Evolutionary conservation across 2,113 vertebrate species (phyloP).

Genomic region (Tichodroma muraria): DNA sequence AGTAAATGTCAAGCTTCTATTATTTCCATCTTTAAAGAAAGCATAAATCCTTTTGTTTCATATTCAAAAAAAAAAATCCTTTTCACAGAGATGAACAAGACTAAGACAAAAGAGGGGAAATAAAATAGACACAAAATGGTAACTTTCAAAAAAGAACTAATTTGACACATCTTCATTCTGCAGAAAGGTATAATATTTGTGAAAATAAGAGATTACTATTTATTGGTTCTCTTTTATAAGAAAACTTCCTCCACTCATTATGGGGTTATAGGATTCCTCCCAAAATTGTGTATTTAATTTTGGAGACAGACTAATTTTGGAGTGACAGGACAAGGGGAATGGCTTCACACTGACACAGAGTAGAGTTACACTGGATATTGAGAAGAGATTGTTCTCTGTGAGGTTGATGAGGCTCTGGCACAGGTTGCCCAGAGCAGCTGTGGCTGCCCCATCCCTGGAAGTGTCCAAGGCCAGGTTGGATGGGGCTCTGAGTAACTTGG

Average conservation of each 20-base stretch:
- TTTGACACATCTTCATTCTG: background rate
- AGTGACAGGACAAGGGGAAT: background rate
- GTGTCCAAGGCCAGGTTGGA: fast-evolving
- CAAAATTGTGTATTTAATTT: background rate
- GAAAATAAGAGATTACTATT: background rate
- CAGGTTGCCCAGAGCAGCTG: background rate
- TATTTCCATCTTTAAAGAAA: background rate
- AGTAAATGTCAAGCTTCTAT: background rate
- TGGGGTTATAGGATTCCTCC: background rate
- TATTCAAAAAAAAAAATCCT: background rate
- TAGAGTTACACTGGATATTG: fast-evolving
- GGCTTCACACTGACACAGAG: background rate
- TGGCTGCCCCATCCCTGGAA: background rate
- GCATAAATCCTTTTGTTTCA: background rate
- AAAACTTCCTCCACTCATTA: background rate
- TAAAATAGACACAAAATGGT: background rate
- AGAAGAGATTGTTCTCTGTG: background rate
- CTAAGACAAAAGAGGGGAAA: background rate
- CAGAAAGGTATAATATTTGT: background rate
- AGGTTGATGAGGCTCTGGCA: background rate
- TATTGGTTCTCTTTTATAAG: background rate
- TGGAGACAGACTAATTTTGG: background rate
- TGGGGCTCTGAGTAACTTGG: background rate
- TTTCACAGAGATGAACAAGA: background rate
- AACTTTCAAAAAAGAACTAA: background rate